A percentile compares a stretch with the other conserved stretches of the same genome.
Evolutionary conservation across 2,113 vertebrate species (phyloP).

Genomic region (Indicator indicator): DNA sequence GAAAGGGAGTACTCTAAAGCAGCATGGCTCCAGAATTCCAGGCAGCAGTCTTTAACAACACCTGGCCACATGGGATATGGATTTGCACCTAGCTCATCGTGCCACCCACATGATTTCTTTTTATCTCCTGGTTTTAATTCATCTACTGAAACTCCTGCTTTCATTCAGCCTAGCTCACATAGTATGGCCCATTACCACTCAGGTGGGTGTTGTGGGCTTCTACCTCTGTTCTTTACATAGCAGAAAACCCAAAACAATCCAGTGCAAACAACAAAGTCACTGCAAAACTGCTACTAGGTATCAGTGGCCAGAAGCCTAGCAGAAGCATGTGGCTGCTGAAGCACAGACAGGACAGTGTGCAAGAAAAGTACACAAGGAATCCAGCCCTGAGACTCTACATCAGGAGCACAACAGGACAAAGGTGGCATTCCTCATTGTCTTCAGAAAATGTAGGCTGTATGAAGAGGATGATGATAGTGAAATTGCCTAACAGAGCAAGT

Average conservation of each 20-base stretch:
- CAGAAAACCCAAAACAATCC: neutral
- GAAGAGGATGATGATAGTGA: neutral
- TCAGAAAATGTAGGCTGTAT: too few relatives aligned
- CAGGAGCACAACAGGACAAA: neutral
- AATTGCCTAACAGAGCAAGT: neutral
- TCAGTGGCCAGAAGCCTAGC: neutral
- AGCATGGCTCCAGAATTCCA: accelerated
- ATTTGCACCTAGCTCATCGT: neutral
- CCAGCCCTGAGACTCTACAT: neutral
- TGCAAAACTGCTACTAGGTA: neutral
- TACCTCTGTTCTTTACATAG: neutral
- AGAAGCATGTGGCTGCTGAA: neutral
- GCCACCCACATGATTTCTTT: neutral
- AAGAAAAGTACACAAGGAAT: neutral
- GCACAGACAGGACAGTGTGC: neutral
- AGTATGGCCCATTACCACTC: neutral
- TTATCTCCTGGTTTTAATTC: neutral
- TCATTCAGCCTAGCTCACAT: neutral
- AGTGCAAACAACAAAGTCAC: neutral
- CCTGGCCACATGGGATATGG: neutral
- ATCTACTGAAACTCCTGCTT: neutral
- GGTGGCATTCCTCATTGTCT: too few relatives aligned
- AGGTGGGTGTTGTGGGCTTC: neutral
- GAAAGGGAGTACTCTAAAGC: neutral
- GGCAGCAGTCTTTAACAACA: neutral